phyloP scores from a whole-genome alignment of 2,113 vertebrate species.

The Thomomys bottae region DNA sequence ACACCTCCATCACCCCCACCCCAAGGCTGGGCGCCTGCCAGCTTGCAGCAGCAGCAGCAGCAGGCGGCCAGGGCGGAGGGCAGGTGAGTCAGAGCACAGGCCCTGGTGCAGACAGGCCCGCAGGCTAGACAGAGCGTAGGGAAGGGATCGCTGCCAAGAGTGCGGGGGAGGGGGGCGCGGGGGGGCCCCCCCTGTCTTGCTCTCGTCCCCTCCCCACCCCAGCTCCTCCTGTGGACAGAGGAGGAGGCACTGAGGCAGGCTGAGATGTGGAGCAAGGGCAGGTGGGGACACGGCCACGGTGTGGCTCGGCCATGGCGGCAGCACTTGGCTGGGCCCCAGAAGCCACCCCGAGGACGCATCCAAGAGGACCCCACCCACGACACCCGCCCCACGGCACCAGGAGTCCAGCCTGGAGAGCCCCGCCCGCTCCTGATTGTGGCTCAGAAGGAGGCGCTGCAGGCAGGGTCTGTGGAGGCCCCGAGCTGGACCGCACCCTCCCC shows the following conservation, averaged over 20 bases:
- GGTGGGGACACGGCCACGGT: conserved; percentile 68
- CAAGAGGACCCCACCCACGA: background rate
- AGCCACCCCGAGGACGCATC: conserved; percentile 42
- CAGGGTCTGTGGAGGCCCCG: background rate
- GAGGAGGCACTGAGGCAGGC: background rate
- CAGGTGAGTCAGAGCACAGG: conserved; percentile 49
- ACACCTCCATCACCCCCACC: background rate
- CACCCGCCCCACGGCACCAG: background rate
- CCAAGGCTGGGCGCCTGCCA: too few species aligned
- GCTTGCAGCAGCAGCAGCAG: background rate
- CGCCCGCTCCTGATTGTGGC: background rate
- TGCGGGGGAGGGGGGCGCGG: too few species aligned
- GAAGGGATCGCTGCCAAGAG: background rate
- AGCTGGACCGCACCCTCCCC: too few species aligned
- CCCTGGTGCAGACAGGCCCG: conserved; percentile 25
- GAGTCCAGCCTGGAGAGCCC: background rate
- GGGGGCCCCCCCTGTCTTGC: too few species aligned
- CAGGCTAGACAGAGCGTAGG: background rate
- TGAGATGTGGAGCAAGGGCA: conserved; percentile 56
- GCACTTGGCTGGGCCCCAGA: background rate
- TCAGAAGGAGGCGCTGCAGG: background rate
- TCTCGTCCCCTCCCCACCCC: too few species aligned
- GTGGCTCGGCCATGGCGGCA: background rate
- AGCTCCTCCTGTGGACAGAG: background rate
- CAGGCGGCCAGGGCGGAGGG: background rate